Conservation (phyloP, 2,888 invertebrate genomes). For the Phortica okadai region DNA sequence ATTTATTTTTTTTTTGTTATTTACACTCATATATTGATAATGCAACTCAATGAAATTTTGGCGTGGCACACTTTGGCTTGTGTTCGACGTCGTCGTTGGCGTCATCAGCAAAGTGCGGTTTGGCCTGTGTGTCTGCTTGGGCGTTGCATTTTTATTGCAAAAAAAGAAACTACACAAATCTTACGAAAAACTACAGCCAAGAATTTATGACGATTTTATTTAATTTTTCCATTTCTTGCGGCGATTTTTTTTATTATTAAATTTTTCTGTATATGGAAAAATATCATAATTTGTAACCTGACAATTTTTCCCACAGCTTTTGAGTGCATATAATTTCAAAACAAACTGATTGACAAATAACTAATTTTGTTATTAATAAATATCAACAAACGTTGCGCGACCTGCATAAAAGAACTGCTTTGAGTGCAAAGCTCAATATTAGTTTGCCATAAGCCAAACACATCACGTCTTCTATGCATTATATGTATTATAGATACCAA, state of each 20-base stretch:
- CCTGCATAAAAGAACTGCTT: not conserved
- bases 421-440: conserved; percentile 13
- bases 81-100: not conserved
- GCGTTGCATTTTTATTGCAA: not conserved
- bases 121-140: not conserved
- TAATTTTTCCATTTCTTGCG: not conserved
- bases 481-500: not conserved
- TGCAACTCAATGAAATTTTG: conserved; percentile 1
- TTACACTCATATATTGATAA: not conserved
- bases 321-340: not conserved
- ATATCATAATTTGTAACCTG: not conserved
- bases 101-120: too few species aligned
- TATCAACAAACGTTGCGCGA: not conserved
- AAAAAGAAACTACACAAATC: too few species aligned
- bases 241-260: not conserved
- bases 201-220: too few species aligned
- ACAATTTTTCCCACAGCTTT: not conserved
- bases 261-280: not conserved
- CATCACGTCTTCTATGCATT: conserved; percentile 23
- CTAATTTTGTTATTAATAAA: conserved; percentile 8
- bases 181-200: too few species aligned
- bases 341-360: not conserved
- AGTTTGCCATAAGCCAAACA: conserved; percentile 20
- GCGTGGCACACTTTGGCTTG: conserved; percentile 28
- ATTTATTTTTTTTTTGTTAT: not conserved